Base-by-base conservation (phyloP, 1,140 invertebrate species). In the Eufriesea mexicana region DNA sequence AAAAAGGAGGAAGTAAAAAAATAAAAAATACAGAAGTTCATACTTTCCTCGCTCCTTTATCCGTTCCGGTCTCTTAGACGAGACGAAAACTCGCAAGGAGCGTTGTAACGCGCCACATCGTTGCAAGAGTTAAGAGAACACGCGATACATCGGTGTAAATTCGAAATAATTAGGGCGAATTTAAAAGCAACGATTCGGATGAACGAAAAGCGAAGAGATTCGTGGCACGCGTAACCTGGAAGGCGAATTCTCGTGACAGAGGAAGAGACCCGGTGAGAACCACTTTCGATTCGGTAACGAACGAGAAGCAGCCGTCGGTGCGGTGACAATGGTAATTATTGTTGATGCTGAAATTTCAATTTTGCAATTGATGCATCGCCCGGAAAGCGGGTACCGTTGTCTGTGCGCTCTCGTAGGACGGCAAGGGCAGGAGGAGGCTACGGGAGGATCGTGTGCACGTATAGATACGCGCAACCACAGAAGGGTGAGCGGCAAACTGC, bases 301-400 rank as follows among this genome's bases (percentile, higher is more conserved):
- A 91, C 88, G 89, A 73, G 76, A 83, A 86, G 81, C 84, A 86
- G 49, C 77, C 49, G 78, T 73, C 85, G 83, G 79, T 83, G 73
- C 82, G 84, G 89, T 87, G 91, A 93, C 92, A 92, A 91, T 89
- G 88, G 88, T 91, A 91, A 92, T 93, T 93, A 92, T 90, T 88
- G 91, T 92, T 93, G 89, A 91, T 90, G 88, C 88, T 90, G 89
- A 92, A 93, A 94, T 93, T 93, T 92, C 91, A 91, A 92, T 92
- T 92, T 92, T 89, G 90, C 92, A 91, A 93, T 93, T 93, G 93
- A 93, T 90, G 92, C 92, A 88, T 91, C 90, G 90, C 90, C 89
- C 87, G 88, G 77, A 84, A 90, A 84, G 67, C 90, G 72, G 51
- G 42, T 74, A 55, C 55, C 67, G 62, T 57, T 79, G 85, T 73